A percentile compares a stretch with the other conserved stretches of the same genome.
Conservation (phyloP, 2,113 vertebrate species). For the Sarotherodon lohbergeri region DNA sequence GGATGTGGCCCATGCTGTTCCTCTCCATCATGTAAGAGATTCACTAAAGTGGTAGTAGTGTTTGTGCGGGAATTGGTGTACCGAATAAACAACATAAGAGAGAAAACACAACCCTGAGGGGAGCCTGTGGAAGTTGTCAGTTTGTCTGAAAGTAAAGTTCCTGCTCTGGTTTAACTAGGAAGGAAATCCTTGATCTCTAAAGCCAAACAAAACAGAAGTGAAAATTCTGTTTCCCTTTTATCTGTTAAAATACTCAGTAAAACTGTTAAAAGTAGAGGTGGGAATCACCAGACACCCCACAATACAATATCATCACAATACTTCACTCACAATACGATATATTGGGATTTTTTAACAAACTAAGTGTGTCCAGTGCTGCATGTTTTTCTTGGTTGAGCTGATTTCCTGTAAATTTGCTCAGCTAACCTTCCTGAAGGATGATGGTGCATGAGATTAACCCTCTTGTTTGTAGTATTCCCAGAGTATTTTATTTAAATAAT, state of each 20-base stretch:
- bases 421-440: neutral
- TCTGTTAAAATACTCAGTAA: neutral
- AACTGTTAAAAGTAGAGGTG: neutral
- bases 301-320: neutral
- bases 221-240: neutral
- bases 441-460: neutral
- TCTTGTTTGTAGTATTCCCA: neutral
- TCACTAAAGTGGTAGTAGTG: neutral
- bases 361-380: neutral
- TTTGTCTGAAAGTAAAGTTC: neutral
- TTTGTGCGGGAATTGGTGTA: neutral
- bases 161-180: neutral
- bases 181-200: neutral
- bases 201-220: neutral
- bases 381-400: neutral
- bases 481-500: neutral
- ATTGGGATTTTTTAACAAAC: neutral
- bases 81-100: neutral
- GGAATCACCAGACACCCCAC: neutral
- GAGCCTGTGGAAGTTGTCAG: neutral
- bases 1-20: neutral
- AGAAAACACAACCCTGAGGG: neutral
- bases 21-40: neutral
- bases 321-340: accelerated
- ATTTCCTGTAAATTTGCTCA: neutral